Evolutionary conservation across 2,797 vertebrate genomes (phyloP).

Genomic region (Rousettus madagascariensis): DNA sequence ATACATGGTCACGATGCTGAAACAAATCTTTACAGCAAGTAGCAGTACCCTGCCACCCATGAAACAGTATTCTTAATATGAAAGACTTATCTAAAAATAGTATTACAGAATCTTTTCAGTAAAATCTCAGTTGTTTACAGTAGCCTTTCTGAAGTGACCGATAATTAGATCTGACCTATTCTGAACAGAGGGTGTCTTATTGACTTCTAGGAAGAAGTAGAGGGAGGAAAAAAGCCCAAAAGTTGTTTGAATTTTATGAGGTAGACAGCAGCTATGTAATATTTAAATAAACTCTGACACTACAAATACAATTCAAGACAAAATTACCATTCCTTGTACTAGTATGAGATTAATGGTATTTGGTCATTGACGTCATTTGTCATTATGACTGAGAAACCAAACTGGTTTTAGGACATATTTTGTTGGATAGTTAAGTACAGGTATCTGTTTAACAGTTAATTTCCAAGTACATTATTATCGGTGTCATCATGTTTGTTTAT

Average conservation of each 20-base stretch:
- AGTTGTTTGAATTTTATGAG: not conserved
- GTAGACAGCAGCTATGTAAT: not conserved
- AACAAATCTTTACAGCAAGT: not conserved
- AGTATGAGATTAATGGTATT: not conserved
- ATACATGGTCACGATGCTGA: rapidly evolving
- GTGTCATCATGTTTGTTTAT: not conserved
- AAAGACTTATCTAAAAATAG: not conserved
- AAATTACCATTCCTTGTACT: not conserved
- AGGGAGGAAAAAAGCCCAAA: not conserved
- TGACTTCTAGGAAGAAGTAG: not conserved
- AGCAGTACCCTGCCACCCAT: not conserved
- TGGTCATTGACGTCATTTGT: not conserved
- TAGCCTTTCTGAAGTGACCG: not conserved
- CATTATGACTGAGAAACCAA: not conserved
- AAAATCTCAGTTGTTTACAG: not conserved
- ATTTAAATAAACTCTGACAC: not conserved
- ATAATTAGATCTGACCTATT: not conserved
- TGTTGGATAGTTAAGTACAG: not conserved
- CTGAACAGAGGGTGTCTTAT: not conserved
- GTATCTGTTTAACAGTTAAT: not conserved
- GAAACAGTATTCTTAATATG: not conserved
- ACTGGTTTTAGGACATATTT: not conserved
- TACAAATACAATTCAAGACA: not conserved
- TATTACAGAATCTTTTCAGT: not conserved
- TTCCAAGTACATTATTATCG: not conserved